Evolutionary conservation across 2,113 vertebrate species (phyloP).

Genomic region (Daubentonia madagascariensis): DNA sequence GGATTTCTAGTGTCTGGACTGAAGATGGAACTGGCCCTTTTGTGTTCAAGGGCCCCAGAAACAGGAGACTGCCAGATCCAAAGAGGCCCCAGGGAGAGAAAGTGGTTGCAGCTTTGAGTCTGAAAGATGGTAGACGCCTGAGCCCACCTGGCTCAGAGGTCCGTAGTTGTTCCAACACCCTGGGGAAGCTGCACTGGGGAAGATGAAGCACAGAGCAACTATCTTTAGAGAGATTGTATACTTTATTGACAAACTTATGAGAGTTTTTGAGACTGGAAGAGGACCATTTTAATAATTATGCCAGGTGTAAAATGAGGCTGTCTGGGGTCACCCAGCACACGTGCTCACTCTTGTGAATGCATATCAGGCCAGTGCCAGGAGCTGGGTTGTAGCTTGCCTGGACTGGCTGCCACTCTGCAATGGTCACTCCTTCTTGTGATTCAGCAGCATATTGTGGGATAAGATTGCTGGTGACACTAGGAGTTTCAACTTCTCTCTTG

Average conservation of each 20-base stretch:
- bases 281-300: background rate
- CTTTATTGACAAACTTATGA: background rate
- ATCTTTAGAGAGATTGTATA: background rate
- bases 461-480: background rate
- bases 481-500: background rate
- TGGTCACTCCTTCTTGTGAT: background rate
- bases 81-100: background rate
- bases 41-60: background rate
- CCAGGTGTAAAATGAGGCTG: background rate
- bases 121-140: background rate
- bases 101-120: background rate
- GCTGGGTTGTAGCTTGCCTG: rapidly evolving
- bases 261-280: background rate
- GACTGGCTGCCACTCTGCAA: rapidly evolving
- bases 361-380: background rate
- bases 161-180: background rate
- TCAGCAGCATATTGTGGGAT: background rate
- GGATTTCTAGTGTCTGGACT: too few relatives aligned
- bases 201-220: background rate
- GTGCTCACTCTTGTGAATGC: background rate
- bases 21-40: background rate
- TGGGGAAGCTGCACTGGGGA: background rate
- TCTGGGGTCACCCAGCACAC: background rate
- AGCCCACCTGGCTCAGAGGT: background rate
- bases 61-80: background rate